These are phyloP conservation scores for Anthopleura sola DNA, from an alignment of 64 coral and sea anemone species.

Conservation along the genomic window DNA sequence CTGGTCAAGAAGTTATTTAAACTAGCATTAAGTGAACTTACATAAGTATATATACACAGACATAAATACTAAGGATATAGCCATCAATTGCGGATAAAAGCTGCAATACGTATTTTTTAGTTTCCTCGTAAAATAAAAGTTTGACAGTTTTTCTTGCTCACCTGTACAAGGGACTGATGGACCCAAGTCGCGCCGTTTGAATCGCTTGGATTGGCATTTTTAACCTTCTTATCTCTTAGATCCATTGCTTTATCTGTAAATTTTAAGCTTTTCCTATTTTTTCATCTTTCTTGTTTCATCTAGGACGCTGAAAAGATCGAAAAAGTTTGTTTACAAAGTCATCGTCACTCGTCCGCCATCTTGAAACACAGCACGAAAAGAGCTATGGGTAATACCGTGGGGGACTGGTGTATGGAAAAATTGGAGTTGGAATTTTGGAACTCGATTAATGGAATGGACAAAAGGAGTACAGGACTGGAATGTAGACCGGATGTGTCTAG, in stretches of 20 bases:
- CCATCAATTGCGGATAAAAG: no score
- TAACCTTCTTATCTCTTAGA: conserved; percentile 7
- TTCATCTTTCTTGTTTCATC: neutral
- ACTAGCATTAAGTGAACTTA: no score
- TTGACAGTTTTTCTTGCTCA: conserved; percentile 15
- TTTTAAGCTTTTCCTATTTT: neutral
- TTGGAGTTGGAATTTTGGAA: neutral
- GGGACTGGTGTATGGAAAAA: neutral
- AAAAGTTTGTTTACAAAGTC: conserved; percentile 15
- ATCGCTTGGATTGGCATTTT: conserved; percentile 28
- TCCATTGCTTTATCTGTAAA: neutral
- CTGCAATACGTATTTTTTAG: no score
- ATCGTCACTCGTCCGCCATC: conserved; percentile 54
- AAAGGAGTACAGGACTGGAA: no score
- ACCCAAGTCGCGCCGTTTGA: conserved; percentile 78
- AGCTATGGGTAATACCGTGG: neutral
- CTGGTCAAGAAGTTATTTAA: neutral
- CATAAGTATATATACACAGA: no score
- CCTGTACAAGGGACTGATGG: conserved; percentile 91
- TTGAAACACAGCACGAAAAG: conserved; percentile 27
- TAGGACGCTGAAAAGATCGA: neutral
- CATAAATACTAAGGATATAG: no score
- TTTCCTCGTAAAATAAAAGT: no score
- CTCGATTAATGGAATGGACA: neutral
- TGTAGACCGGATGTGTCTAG: no score